These are phyloP conservation scores for Drosophila malerkotliana DNA, from an alignment of 1,140 invertebrate species.

Conservation along the genomic window DNA sequence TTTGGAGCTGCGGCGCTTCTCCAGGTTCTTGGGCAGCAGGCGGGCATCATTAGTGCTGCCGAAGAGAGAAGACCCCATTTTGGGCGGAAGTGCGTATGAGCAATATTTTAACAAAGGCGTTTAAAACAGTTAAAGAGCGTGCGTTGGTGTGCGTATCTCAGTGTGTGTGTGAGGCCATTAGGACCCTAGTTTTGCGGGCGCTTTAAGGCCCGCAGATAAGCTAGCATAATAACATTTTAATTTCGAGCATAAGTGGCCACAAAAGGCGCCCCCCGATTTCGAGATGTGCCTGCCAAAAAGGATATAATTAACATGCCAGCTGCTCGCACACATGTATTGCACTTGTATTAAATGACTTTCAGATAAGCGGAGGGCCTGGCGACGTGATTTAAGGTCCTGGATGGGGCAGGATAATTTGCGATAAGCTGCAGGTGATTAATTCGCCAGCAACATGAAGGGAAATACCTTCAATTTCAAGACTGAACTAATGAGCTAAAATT, in stretches of 20 bases:
- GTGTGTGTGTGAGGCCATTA: constrained; percentile 63
- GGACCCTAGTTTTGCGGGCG: constrained; percentile 62
- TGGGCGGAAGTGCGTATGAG: constrained; percentile 79
- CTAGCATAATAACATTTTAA: constrained; percentile 71
- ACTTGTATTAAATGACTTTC: constrained; percentile 44
- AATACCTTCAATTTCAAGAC: neutral
- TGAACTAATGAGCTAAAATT: neutral
- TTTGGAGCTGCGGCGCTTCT: constrained; percentile 2
- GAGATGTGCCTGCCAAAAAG: constrained; percentile 54
- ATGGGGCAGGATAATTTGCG: constrained; percentile 45
- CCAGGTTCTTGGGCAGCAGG: constrained; percentile 54
- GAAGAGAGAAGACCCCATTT: constrained; percentile 75
- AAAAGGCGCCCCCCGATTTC: constrained; percentile 49
- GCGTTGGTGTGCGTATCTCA: constrained; percentile 23
- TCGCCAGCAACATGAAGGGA: neutral
- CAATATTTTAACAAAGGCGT: constrained; percentile 83
- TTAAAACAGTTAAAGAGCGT: constrained; percentile 81
- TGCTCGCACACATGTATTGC: constrained; percentile 8
- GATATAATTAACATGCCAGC: constrained; percentile 70
- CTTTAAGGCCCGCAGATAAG: constrained; percentile 72
- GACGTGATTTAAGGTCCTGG: constrained; percentile 55
- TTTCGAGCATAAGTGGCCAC: constrained; percentile 67
- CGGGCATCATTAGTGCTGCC: constrained; percentile 75
- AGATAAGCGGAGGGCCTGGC: constrained; percentile 37
- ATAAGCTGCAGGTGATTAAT: constrained; percentile 44